Percentiles rank a stretch among this genome's conserved stretches.
phyloP scores from a whole-genome alignment of 2,888 invertebrate species.

The Hemithea aestivaria region DNA sequence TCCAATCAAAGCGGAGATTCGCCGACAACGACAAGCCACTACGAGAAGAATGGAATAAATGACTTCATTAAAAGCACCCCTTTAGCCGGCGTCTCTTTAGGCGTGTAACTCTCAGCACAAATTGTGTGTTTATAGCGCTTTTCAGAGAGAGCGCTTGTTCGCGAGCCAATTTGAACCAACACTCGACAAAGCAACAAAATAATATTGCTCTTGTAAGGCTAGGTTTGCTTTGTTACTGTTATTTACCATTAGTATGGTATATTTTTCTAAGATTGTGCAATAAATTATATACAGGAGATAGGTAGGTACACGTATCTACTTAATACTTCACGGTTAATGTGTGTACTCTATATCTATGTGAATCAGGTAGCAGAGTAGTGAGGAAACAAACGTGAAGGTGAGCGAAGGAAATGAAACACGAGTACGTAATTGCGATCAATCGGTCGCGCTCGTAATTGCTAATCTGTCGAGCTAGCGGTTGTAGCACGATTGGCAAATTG shows the following conservation, averaged over 20 bases:
- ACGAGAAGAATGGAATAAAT: constrained; percentile 47
- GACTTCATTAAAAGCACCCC: constrained; percentile 57
- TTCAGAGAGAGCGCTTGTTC: constrained; percentile 50
- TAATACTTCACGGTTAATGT: too few relatives aligned
- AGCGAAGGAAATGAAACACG: constrained; percentile 58
- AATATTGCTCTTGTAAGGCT: constrained; percentile 43
- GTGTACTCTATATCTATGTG: too few relatives aligned
- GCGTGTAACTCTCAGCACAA: constrained; percentile 46
- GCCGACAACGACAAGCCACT: constrained; percentile 21
- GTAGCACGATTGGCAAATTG: constrained; percentile 30
- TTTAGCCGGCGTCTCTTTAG: constrained; percentile 46
- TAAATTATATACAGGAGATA: too few relatives aligned
- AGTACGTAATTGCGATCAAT: constrained; percentile 54
- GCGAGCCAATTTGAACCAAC: constrained; percentile 58
- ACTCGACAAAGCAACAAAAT: constrained; percentile 57
- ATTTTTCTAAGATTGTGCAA: too few relatives aligned
- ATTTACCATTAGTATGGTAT: neutral
- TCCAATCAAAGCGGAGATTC: constrained; percentile 42
- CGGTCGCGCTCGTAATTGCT: constrained; percentile 53
- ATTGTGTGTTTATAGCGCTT: constrained; percentile 63
- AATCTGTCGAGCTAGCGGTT: constrained; percentile 45
- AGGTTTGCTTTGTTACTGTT: constrained; percentile 25
- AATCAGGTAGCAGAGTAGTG: too few relatives aligned
- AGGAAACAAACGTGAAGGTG: constrained; percentile 23
- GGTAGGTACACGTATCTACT: too few relatives aligned